Conservation (phyloP, 1,140 invertebrate species). For the Drosophila ogumai region DNA sequence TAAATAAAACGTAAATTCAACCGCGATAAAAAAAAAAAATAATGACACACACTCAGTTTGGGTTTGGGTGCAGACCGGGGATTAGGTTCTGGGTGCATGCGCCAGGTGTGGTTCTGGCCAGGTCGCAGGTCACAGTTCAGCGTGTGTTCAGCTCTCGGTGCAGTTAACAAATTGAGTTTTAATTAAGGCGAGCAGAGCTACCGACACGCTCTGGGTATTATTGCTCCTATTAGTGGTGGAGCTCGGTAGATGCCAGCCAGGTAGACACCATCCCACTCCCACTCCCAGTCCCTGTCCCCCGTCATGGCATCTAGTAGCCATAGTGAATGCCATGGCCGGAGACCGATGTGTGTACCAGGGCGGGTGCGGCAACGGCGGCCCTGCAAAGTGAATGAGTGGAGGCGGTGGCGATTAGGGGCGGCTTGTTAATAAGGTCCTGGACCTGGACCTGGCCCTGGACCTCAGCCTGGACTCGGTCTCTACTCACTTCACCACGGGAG, state of each 20-base stretch:
- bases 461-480: neutral
- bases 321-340: slow-evolving; percentile 85
- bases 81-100: slow-evolving; percentile 4
- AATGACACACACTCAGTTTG: slow-evolving; percentile 14
- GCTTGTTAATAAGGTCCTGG: slow-evolving; percentile 51
- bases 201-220: slow-evolving; percentile 53
- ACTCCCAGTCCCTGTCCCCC: neutral
- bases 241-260: neutral
- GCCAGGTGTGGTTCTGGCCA: slow-evolving; percentile 5
- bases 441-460: neutral
- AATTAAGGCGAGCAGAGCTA: slow-evolving; percentile 45
- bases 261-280: neutral
- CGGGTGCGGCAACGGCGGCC: slow-evolving; percentile 79
- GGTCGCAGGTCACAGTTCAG: neutral
- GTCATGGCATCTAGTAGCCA: slow-evolving; percentile 78
- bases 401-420: slow-evolving; percentile 7
- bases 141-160: slow-evolving; percentile 11
- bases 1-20: slow-evolving; percentile 72
- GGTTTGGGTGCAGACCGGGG: neutral
- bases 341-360: slow-evolving; percentile 84
- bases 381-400: slow-evolving; percentile 28
- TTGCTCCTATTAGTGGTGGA: slow-evolving; percentile 36
- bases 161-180: slow-evolving; percentile 60
- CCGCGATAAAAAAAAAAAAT: slow-evolving; percentile 75
- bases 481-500: slow-evolving; percentile 78